Evolutionary conservation across 2,888 invertebrate species (phyloP).

Genomic region (Drosophila seclusa): DNA sequence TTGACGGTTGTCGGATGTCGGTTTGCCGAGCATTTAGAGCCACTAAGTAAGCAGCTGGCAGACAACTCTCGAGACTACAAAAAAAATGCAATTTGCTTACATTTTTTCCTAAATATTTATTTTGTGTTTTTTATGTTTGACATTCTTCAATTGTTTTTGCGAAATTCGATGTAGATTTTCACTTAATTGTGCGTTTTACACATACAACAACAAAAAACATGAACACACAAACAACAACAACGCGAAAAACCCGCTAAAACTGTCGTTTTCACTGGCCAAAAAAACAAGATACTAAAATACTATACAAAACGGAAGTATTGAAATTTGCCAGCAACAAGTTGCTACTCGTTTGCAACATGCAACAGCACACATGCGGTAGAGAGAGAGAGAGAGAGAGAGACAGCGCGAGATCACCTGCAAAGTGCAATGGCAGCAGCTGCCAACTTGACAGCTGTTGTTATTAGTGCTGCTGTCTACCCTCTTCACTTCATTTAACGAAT

Average conservation of each 20-base stretch:
- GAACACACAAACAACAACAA: background rate
- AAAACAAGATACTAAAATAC: slow-evolving; percentile 41
- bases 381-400: background rate
- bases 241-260: slow-evolving; percentile 43
- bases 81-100: slow-evolving; percentile 34
- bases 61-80: slow-evolving; percentile 4
- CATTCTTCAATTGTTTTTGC: slow-evolving; percentile 52
- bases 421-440: slow-evolving; percentile 65
- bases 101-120: slow-evolving; percentile 15
- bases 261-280: slow-evolving; percentile 65
- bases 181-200: slow-evolving; percentile 63
- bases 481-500: slow-evolving; percentile 32
- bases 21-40: slow-evolving; percentile 34
- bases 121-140: slow-evolving; percentile 11
- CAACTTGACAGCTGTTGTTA: slow-evolving; percentile 51
- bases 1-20: slow-evolving; percentile 14
- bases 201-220: background rate
- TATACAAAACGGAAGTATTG: slow-evolving; percentile 48
- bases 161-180: slow-evolving; percentile 68
- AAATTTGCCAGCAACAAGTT: slow-evolving; percentile 55
- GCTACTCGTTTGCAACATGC: slow-evolving; percentile 39
- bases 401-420: slow-evolving; percentile 16
- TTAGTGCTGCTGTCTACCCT: slow-evolving; percentile 11
- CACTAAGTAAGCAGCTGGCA: slow-evolving; percentile 34
- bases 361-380: slow-evolving; percentile 2